Evolutionary conservation across 2,797 vertebrate genomes (phyloP).

Genomic region (Malacoctenus gilli): DNA sequence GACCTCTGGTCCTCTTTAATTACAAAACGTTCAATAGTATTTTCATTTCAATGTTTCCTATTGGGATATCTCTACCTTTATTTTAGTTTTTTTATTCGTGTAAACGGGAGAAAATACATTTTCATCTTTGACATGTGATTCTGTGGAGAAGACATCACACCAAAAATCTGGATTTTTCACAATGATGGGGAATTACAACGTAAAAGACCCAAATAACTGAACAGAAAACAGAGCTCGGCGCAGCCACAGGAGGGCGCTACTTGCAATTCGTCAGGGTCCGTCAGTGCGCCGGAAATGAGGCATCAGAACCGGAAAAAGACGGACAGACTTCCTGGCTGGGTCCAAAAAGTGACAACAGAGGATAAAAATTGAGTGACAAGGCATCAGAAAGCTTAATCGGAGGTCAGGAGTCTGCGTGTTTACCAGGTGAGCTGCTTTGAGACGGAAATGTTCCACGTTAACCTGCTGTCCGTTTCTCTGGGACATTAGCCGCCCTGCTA

Average conservation of each 20-base stretch:
- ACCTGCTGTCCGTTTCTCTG: neutral
- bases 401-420: constrained; percentile 20
- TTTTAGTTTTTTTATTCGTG: too few species aligned
- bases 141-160: too few species aligned
- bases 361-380: constrained; percentile 20
- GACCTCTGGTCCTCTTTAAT: too few species aligned
- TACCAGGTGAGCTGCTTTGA: constrained; percentile 48
- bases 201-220: too few species aligned
- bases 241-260: constrained; percentile 41
- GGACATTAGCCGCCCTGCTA: constrained; percentile 20
- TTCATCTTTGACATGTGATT: too few species aligned
- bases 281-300: constrained; percentile 56
- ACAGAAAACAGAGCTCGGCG: too few species aligned
- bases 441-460: neutral
- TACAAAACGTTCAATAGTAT: too few species aligned
- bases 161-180: too few species aligned
- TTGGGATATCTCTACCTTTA: too few species aligned
- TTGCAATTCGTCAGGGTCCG: too few species aligned
- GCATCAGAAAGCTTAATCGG: neutral
- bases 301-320: constrained; percentile 18
- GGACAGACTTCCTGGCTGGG: constrained; percentile 27
- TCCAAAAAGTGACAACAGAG: constrained; percentile 38
- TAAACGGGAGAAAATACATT: too few species aligned
- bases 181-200: neutral
- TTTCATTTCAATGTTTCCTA: too few species aligned